phyloP scores from a whole-genome alignment of 2,797 vertebrate genomes.

The Fringilla coelebs region DNA sequence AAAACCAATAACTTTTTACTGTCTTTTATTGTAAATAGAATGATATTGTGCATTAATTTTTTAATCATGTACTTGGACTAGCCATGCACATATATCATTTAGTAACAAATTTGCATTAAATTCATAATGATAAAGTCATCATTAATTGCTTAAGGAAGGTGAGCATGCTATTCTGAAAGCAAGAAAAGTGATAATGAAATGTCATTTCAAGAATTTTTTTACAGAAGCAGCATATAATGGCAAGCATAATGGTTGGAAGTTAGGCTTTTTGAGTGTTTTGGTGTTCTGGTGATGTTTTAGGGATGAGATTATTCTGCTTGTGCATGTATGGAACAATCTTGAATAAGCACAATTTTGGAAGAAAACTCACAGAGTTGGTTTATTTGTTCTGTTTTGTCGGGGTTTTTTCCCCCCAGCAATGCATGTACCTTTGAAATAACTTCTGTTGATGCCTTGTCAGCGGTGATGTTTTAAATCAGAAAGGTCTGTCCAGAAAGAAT shows the following conservation, averaged over 20 bases:
- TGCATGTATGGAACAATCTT: not conserved
- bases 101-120: not conserved
- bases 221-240: not conserved
- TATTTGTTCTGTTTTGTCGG: not conserved
- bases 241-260: not conserved
- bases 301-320: not conserved
- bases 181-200: not conserved
- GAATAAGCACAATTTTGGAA: not conserved
- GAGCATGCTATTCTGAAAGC: not conserved
- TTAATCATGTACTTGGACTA: not conserved
- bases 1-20: not conserved
- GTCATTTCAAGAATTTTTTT: not conserved
- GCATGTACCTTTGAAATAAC: not conserved
- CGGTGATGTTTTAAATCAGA: not conserved
- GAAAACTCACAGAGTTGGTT: not conserved
- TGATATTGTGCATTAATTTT: not conserved
- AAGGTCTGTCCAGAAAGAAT: not conserved
- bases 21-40: not conserved
- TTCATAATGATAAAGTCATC: not conserved
- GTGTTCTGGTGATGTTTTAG: not conserved
- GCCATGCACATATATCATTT: not conserved
- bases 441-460: not conserved
- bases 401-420: fast-evolving
- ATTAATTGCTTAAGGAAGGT: not conserved
- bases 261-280: not conserved